phyloP scores from a whole-genome alignment of 2,797 vertebrate species.

The Aselliscus stoliczkanus region DNA sequence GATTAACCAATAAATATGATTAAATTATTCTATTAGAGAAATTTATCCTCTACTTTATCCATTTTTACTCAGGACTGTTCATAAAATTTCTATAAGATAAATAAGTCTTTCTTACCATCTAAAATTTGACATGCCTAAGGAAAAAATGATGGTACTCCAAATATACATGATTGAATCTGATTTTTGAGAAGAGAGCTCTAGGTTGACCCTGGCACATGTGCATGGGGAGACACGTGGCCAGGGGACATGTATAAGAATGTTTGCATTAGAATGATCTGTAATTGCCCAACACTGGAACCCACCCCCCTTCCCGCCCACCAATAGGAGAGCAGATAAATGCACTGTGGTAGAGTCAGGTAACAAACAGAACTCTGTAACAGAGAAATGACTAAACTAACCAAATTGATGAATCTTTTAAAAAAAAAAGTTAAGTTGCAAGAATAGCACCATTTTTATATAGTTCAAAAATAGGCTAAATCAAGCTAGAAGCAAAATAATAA shows the following conservation, averaged over 20 bases:
- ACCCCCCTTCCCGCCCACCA: not conserved
- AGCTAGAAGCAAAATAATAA: not conserved
- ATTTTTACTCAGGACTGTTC: not conserved
- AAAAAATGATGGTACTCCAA: not conserved
- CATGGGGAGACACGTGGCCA: not conserved
- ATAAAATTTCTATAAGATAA: not conserved
- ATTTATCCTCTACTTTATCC: not conserved
- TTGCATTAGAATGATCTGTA: not conserved
- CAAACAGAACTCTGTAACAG: not conserved
- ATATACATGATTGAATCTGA: not conserved
- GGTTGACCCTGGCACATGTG: not conserved
- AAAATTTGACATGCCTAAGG: not conserved
- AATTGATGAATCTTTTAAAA: not conserved
- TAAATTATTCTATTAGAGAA: not conserved
- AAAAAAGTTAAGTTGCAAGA: not conserved
- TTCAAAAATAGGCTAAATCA: not conserved
- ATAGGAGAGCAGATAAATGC: not conserved
- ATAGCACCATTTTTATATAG: not conserved
- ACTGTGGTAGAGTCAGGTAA: not conserved
- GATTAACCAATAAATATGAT: not conserved
- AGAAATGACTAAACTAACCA: not conserved
- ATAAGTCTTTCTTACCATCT: not conserved
- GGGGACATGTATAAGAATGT: not conserved
- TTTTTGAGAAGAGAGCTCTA: not conserved
- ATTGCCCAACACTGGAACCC: not conserved